phyloP scores from a whole-genome alignment of 1,140 invertebrate species.

The Elymnias hypermnestra region DNA sequence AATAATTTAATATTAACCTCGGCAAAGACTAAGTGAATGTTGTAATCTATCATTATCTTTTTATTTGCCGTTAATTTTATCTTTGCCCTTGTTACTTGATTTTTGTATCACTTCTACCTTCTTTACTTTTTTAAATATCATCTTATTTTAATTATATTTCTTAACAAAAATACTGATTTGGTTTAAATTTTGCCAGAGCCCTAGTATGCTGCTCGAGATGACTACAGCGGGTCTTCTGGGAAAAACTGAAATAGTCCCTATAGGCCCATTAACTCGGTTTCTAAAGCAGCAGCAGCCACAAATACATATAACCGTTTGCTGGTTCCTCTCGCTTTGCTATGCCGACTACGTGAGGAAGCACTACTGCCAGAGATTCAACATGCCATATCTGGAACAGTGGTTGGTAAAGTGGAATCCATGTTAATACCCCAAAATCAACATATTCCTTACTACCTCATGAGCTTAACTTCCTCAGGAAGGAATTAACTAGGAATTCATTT shows the following conservation, averaged over 20 bases:
- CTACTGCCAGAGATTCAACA: constrained; percentile 54
- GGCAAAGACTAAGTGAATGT: too few species aligned
- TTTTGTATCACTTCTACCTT: too few species aligned
- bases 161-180: constrained; percentile 15
- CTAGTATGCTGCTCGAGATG: constrained; percentile 55
- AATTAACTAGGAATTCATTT: too few species aligned
- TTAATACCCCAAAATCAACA: neutral
- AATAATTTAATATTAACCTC: too few species aligned
- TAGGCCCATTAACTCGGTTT: constrained; percentile 54
- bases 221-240: constrained; percentile 58
- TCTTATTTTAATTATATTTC: too few species aligned
- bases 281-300: constrained; percentile 60
- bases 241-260: constrained; percentile 40
- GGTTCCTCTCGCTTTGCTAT: constrained; percentile 65
- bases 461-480: too few species aligned
- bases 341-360: constrained; percentile 63
- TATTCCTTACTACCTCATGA: too few species aligned
- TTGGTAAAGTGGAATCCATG: constrained; percentile 32
- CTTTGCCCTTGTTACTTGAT: too few species aligned
- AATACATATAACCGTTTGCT: constrained; percentile 66
- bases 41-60: too few species aligned
- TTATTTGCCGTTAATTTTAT: too few species aligned
- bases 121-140: too few species aligned
- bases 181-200: constrained; percentile 39
- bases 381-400: constrained; percentile 67